Conservation (phyloP, 2,113 vertebrate species). For the Actinemys pallida region DNA sequence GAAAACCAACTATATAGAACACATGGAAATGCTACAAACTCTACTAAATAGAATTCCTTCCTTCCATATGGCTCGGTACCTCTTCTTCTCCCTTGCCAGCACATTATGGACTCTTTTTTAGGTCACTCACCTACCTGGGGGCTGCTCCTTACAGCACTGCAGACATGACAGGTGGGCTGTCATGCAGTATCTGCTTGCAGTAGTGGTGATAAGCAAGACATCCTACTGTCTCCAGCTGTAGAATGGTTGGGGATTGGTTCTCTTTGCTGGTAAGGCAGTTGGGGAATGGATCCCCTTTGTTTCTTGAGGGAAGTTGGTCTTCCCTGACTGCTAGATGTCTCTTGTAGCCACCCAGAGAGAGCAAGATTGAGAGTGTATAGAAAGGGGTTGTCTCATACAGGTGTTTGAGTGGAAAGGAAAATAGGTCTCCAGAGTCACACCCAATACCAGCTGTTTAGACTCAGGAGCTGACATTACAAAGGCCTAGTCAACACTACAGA, state of each 20-base stretch:
- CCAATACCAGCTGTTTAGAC: not conserved
- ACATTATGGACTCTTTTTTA: not conserved
- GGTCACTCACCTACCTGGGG: not conserved
- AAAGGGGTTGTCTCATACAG: not conserved
- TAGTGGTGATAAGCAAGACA: not conserved
- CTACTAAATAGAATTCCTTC: fast-evolving
- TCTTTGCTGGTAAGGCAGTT: not conserved
- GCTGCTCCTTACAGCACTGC: not conserved
- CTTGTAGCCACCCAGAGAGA: not conserved
- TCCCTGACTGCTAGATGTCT: not conserved
- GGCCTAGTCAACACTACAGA: not conserved
- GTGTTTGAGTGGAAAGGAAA: not conserved
- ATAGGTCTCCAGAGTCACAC: not conserved
- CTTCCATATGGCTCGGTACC: not conserved
- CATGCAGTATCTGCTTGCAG: not conserved
- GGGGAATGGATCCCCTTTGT: not conserved
- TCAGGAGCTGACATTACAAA: not conserved
- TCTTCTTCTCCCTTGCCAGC: not conserved
- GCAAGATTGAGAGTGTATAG: not conserved
- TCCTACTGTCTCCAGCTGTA: not conserved
- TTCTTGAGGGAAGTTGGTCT: not conserved
- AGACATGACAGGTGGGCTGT: not conserved
- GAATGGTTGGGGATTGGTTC: not conserved
- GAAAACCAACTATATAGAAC: not conserved
- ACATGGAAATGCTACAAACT: not conserved